Conservation (phyloP, 2,113 vertebrate species). For the Seriola rivoliana region DNA sequence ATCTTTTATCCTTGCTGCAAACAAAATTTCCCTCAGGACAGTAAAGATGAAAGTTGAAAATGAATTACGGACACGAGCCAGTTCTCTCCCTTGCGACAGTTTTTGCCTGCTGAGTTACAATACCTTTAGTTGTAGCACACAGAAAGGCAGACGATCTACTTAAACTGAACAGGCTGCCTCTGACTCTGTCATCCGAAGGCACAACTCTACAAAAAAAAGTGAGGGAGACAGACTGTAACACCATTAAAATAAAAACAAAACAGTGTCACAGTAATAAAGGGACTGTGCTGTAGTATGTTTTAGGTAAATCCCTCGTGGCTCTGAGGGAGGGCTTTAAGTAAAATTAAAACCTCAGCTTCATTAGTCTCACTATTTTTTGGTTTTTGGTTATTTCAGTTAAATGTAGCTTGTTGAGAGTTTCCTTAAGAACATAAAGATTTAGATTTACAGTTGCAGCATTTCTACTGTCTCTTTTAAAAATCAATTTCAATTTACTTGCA, state of each 20-base stretch:
- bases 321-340: background rate
- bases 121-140: conserved; percentile 83
- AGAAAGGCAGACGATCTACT: conserved; percentile 67
- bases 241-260: background rate
- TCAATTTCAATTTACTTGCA: background rate
- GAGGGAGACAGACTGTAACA: background rate
- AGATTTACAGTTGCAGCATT: background rate
- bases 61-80: background rate
- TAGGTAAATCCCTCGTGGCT: background rate
- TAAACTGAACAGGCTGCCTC: background rate
- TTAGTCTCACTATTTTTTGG: too few relatives aligned
- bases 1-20: conserved; percentile 13
- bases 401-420: background rate
- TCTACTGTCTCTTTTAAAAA: background rate
- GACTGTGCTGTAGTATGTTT: background rate
- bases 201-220: conserved; percentile 18
- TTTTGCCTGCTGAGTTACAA: background rate
- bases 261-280: background rate
- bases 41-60: conserved; percentile 17
- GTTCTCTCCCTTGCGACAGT: background rate
- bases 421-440: background rate
- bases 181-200: background rate
- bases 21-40: background rate
- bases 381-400: too few relatives aligned
- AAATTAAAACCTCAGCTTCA: too few relatives aligned